Evolutionary conservation across 1,140 invertebrate genomes (phyloP), one percentile per base, ranked within the genome.

Genomic region (Calliopsis andreniformis): DNA sequence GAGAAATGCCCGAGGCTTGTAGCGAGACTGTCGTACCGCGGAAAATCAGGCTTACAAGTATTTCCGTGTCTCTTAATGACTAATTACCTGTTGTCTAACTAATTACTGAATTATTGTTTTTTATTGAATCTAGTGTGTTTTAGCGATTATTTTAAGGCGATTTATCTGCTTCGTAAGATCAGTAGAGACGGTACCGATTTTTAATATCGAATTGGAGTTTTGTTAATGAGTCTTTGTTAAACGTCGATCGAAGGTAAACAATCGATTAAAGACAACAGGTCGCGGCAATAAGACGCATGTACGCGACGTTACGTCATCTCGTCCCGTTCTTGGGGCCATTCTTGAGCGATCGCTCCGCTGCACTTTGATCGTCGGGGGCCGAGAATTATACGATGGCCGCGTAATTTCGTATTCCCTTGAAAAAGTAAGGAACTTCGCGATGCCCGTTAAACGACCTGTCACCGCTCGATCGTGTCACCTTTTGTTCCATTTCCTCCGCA

Each of bases 321-420:
- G 58, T 39, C 28, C 66, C 59, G 64, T 35, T 35, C 18, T 39
- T 35, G 20, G 30, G 45, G 0, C 28, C 49, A 43, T 59, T 28
- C 67, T 66, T 78, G 55, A 14, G 4, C 66, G 49, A 20, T 10
- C 8, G 7, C 55, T 28, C 25, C 42, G 1, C 25, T 25, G 49
- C 42, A 28, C 75, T 71, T 80, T 59, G 66, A 49, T 80, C 71
- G 58, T 56, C 77, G 43, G 35, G 51, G 23, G 28, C 45, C 62
- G 47, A 53, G 64, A 76, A 67, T 75, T 53, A 66, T 39, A 32
- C 67, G 56, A 53, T 56, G 35, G 20, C 23, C 20, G 23, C 56
- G 6, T 7, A 16, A 61, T 61, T 61, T 42, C 55, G 68, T 23
- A 58, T 62, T 59, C 35, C 53, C 51, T 18, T 70, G 56, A 64